Conservation (phyloP, 2,888 invertebrate genomes). For the Branchipolynoe longqiensis region DNA sequence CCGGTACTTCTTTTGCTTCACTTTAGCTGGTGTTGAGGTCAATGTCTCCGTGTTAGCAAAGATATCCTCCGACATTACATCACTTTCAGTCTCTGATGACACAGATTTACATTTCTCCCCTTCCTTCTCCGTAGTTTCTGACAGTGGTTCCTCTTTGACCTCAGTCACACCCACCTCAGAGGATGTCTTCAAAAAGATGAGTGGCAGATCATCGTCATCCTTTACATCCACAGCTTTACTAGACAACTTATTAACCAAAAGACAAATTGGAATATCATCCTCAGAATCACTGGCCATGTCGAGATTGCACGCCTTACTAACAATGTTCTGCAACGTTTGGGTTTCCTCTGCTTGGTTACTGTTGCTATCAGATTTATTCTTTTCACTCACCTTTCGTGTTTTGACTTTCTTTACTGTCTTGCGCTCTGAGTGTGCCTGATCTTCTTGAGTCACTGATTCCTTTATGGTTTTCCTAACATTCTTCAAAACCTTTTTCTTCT, state of each 20-base stretch:
- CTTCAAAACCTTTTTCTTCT: too few species aligned
- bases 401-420: too few species aligned
- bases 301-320: constrained; percentile 47
- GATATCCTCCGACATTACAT: constrained; percentile 23
- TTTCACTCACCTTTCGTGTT: not conserved
- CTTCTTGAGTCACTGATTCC: too few species aligned
- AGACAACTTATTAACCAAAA: not conserved
- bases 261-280: constrained; percentile 53
- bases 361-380: not conserved
- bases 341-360: not conserved
- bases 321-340: not conserved
- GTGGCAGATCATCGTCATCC: constrained; percentile 2
- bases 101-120: not conserved
- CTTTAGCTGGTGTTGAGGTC: constrained; percentile 39
- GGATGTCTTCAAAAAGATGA: not conserved
- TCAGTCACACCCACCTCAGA: too few species aligned
- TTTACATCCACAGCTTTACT: not conserved
- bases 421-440: too few species aligned
- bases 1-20: not conserved
- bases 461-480: too few species aligned
- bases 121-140: not conserved
- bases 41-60: not conserved
- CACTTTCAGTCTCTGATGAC: not conserved
- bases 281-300: constrained; percentile 54
- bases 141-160: too few species aligned